These are phyloP conservation scores for Hecatera dysodea DNA, from an alignment of 2,888 invertebrate genomes.

Conservation along the genomic window DNA sequence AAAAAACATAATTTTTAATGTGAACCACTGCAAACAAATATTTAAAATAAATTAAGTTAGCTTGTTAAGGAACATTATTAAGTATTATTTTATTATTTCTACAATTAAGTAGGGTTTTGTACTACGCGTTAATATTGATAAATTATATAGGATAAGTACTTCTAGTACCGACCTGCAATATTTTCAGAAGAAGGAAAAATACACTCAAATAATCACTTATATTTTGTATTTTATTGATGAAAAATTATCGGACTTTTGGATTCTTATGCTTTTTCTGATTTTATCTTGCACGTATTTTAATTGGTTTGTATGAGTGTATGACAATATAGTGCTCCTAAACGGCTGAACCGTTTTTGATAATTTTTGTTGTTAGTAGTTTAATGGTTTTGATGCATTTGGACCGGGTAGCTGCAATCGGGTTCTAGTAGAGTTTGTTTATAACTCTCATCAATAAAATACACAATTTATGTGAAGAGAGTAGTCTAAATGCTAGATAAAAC, in stretches of 20 bases:
- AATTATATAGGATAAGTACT: conserved; percentile 30
- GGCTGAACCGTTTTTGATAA: too few relatives aligned
- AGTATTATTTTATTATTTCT: not conserved
- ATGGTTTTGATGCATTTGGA: too few relatives aligned
- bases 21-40: not conserved
- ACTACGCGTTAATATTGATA: conserved; percentile 30
- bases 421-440: not conserved
- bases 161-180: conserved; percentile 32
- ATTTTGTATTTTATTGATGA: conserved; percentile 23
- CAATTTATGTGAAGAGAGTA: not conserved
- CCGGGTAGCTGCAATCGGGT: too few relatives aligned
- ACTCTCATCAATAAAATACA: conserved; percentile 8
- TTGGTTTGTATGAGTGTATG: too few relatives aligned
- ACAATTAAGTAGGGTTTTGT: conserved; percentile 48
- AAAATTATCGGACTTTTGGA: not conserved
- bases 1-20: not conserved
- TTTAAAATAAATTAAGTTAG: not conserved
- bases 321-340: too few relatives aligned
- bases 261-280: too few relatives aligned
- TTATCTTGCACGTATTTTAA: too few relatives aligned
- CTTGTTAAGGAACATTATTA: conserved; percentile 5
- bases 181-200: conserved; percentile 17
- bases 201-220: conserved; percentile 1
- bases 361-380: too few relatives aligned
- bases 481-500: conserved; percentile 25